Evolutionary conservation across 2,888 invertebrate genomes (phyloP), one percentile per base, ranked within the genome.

Genomic region (Hirtodrosophila confusa): DNA sequence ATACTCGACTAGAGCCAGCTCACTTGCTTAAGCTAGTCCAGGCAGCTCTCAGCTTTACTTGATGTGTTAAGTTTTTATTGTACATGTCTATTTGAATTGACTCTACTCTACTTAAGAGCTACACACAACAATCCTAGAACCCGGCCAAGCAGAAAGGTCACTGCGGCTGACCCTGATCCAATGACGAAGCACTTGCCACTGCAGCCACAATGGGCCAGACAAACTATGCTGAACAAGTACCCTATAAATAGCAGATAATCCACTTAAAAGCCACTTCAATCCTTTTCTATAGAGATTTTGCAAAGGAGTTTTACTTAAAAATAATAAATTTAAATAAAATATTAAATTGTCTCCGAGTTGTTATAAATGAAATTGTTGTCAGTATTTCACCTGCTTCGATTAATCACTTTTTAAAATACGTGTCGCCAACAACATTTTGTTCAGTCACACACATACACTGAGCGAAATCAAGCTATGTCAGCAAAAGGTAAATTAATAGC

Each of bases 81-180:
- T 12, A 43, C 11, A 27, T 5, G 6, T 6, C 7, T 4, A 49
- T 24, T 12, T 9, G n/a, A n/a, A 47, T 31, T 41, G n/a, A 9
- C 17, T 9, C 43, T 27, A 4, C 27, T 3, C 5, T 36, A 23
- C 24, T 6, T 37, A 43, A 10, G 3, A 43, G 11, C 4, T 31
- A 9, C 8, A 33, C 24, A 31, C 17, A 27, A 35, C 23, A 35
- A 31, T 6, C 31, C 31, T 33, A 24, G 39, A 41, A 55, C 24
- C 37, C 56, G 49, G 49, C 63, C 77, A 75, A 48, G 67, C 51
- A 39, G 71, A 80, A 83, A 83, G 83, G 71, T 80, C 69, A 76
- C 51, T 69, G 73, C 64, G 73, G 47, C 70, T 53, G 54, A 43
- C 40, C 50, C 61, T 11, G n/a, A 29, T 36, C 45, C 69, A 64